Conservation (phyloP, 2,113 vertebrate genomes). For the Cricetomys ansorgei region DNA sequence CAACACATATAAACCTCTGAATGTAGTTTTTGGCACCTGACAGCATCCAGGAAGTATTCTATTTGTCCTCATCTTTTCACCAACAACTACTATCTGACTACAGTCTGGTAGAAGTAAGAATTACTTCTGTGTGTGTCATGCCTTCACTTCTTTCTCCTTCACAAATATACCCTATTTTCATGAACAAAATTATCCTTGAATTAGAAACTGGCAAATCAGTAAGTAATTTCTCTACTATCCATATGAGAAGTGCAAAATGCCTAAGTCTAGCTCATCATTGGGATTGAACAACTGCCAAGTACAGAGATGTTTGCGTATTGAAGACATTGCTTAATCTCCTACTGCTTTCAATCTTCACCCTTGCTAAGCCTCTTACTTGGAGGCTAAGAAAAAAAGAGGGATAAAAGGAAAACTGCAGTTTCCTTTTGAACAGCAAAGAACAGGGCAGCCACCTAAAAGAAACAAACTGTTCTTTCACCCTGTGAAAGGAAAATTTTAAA, state of each 20-base stretch:
- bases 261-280: slow-evolving; percentile 31
- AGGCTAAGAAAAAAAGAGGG: slow-evolving; percentile 29
- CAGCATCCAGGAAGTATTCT: neutral
- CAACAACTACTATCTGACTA: neutral
- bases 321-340: slow-evolving; percentile 58
- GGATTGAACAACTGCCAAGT: neutral
- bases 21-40: neutral
- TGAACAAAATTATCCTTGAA: slow-evolving; percentile 48
- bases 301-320: slow-evolving; percentile 33
- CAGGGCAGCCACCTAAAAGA: slow-evolving; percentile 27
- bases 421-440: slow-evolving; percentile 58
- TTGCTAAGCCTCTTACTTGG: slow-evolving; percentile 17
- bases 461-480: slow-evolving; percentile 53
- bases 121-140: slow-evolving; percentile 25
- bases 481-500: neutral
- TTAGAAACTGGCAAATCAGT: slow-evolving; percentile 33
- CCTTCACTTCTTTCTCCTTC: neutral
- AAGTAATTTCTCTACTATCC: slow-evolving; percentile 28
- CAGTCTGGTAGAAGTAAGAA: neutral
- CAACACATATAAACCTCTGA: neutral
- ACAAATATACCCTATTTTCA: neutral
- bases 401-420: slow-evolving; percentile 13
- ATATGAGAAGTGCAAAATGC: slow-evolving; percentile 19
- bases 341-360: neutral
- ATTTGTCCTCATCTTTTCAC: slow-evolving; percentile 25